phyloP scores from a whole-genome alignment of 2,888 invertebrate species.

The Gastracanthus pulcherrimus region DNA sequence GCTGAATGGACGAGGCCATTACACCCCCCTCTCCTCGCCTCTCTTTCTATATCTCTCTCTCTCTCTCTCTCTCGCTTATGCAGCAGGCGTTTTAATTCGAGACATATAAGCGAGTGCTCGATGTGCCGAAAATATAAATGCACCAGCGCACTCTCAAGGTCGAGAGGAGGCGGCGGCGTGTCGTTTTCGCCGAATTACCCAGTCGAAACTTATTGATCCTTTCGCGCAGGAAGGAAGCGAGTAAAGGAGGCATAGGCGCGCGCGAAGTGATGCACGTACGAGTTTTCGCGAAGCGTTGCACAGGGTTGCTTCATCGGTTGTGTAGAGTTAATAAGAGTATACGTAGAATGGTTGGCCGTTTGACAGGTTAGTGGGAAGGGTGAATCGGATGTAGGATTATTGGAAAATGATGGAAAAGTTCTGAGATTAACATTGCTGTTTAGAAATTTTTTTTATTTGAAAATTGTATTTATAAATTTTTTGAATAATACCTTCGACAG shows the following conservation, averaged over 20 bases:
- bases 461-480: no score
- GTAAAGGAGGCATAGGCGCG: background rate
- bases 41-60: background rate
- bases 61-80: background rate
- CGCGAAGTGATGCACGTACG: no score
- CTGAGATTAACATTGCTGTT: no score
- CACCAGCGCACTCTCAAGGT: background rate
- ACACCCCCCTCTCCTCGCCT: no score
- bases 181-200: background rate
- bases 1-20: constrained; percentile 44
- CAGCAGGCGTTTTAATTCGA: background rate
- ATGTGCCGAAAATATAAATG: background rate
- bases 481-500: no score
- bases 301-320: background rate
- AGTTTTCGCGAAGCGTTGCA: background rate
- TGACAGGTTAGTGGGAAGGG: no score
- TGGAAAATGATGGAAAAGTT: no score
- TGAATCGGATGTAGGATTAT: no score
- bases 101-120: background rate
- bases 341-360: no score
- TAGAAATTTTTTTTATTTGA: no score
- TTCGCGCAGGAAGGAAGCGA: background rate
- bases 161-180: background rate
- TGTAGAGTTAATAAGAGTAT: background rate
- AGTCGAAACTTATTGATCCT: constrained; percentile 8